Evolutionary conservation across 2,888 invertebrate species (phyloP).

Genomic region (Netelia virgata): DNA sequence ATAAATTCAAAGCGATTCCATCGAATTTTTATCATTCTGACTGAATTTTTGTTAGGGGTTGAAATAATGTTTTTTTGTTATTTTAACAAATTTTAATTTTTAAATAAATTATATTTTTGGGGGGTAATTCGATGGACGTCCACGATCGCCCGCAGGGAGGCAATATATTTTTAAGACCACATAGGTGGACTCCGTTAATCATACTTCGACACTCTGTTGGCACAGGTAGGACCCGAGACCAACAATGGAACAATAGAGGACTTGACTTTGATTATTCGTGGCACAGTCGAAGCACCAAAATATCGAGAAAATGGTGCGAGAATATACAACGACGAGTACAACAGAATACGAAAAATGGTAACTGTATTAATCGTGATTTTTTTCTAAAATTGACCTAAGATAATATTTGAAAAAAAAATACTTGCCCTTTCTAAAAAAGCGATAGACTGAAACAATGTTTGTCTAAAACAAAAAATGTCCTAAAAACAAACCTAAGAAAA

Average conservation of each 20-base stretch:
- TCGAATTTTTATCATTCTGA: no score
- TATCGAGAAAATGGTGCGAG: conserved; percentile 88
- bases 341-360: conserved; percentile 82
- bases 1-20: no score
- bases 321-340: conserved; percentile 86
- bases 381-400: no score
- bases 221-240: conserved; percentile 83
- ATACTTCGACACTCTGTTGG: conserved; percentile 38
- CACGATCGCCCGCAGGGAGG: not conserved
- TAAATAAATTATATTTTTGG: no score
- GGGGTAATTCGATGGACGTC: not conserved
- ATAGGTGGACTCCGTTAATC: conserved; percentile 10
- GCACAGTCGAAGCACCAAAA: conserved; percentile 88
- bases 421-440: no score
- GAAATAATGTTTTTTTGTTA: no score
- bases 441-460: no score
- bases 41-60: no score
- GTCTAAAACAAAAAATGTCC: no score
- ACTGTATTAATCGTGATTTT: not conserved
- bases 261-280: conserved; percentile 89
- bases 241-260: conserved; percentile 88
- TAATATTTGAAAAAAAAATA: no score
- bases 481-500: no score
- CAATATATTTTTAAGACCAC: not conserved
- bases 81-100: no score